A percentile compares a stretch with the other conserved stretches of the same genome.
Conservation (phyloP, 2,888 invertebrate genomes). For the Bibio marci region DNA sequence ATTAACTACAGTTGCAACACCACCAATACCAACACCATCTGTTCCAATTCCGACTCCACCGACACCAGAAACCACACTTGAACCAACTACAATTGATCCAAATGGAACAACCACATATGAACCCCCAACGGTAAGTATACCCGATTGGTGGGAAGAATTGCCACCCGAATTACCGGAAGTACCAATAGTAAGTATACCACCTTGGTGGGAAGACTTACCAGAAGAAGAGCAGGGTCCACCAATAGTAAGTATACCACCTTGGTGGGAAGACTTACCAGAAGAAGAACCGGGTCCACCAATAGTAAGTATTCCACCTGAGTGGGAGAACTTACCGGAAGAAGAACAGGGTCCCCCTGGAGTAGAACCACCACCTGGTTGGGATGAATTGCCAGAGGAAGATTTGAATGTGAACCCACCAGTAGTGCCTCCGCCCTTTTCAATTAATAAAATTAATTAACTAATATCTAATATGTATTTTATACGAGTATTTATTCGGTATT, state of each 20-base stretch:
- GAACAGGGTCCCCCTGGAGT: not conserved
- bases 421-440: too few relatives aligned
- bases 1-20: not conserved
- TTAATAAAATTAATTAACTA: too few relatives aligned
- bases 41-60: not conserved
- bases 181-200: not conserved
- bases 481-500: too few relatives aligned
- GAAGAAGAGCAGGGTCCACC: not conserved
- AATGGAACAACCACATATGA: not conserved
- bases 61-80: not conserved
- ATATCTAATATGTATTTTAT: too few relatives aligned
- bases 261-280: too few relatives aligned
- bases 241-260: too few relatives aligned
- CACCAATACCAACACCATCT: slow-evolving; percentile 4
- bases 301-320: too few relatives aligned
- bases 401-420: too few relatives aligned
- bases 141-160: not conserved
- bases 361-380: not conserved
- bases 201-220: not conserved
- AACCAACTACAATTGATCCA: not conserved
- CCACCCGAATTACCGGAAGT: not conserved
- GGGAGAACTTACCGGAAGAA: not conserved
- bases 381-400: not conserved
- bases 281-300: too few relatives aligned
- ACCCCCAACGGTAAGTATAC: not conserved